Evolutionary conservation across 1,140 invertebrate genomes (phyloP), one percentile per base, ranked within the genome.

Genomic region (Cepaea nemoralis): DNA sequence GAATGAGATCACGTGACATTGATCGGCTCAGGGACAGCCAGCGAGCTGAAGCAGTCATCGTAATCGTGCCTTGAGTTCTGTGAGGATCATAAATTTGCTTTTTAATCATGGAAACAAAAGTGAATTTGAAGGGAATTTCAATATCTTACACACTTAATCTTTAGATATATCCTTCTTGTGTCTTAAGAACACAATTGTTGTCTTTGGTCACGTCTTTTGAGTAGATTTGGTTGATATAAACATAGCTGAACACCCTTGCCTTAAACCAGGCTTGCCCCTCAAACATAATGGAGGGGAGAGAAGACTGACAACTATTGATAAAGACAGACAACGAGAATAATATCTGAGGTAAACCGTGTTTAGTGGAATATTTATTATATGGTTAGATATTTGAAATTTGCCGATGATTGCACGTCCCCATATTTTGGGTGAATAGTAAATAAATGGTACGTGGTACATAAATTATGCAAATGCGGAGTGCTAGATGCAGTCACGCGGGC

Each of bases 71-170:
- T 45, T 45, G 40, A 74, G 71, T 74, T 74, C 71, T 74, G 71
- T 74, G 71, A 74, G 71, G 71, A 74, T 74, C 71, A 22, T 74
- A 74, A 74, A 74, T 74, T 63, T 74, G 71, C 71, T 74, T 48
- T 73, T 73, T 73, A 55, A 40, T 73, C 35, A 73, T 73, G 70
- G 70, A 73, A 63, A 77, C 55, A 39, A 40, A 77, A 77, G 75
- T 77, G 75, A 50, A 77, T 50, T 66, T 63, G 59, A 77, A 77
- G 75, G 75, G 39, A 77, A 59, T 77, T 63, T 59, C 35, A 63
- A 42, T 63, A 24, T 59, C 35, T 14, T 45, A 77, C 39, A 77
- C 48, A 77, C 19, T 77, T 63, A 77, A 40, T 35, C 35, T 63
- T 77, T 77, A 63, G 42, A 16, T 77, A n/a, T 63, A 74, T 70